Conservation (phyloP, 1,140 invertebrate species). For the Conopomorpha cramerella region DNA sequence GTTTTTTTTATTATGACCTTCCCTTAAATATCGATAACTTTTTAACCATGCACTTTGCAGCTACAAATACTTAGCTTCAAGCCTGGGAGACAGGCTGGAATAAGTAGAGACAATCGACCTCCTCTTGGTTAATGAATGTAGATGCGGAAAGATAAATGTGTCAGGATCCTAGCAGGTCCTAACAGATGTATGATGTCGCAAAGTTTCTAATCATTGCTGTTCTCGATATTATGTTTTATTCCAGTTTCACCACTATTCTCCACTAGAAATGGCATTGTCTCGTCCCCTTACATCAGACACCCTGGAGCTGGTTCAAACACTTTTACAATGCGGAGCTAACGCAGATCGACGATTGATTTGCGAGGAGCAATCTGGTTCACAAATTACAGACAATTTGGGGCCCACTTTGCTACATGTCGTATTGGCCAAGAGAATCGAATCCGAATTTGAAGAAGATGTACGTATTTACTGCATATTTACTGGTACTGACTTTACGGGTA, state of each 20-base stretch:
- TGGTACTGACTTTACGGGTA: no score
- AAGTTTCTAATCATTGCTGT: no score
- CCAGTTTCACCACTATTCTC: constrained; percentile 25
- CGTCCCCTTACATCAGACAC: constrained; percentile 25
- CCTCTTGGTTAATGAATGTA: no score
- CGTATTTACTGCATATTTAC: background rate
- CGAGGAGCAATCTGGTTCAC: constrained; percentile 2
- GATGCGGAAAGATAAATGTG: no score
- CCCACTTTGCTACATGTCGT: constrained; percentile 35
- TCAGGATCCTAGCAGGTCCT: no score
- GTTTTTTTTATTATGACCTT: no score
- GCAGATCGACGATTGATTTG: constrained; percentile 21
- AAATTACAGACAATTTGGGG: constrained; percentile 8
- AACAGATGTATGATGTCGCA: background rate
- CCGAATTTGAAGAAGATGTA: constrained; percentile 25
- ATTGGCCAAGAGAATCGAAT: constrained; percentile 18
- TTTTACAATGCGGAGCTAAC: constrained; percentile 40
- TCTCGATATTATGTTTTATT: no score
- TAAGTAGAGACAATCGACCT: no score
- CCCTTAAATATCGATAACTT: background rate
- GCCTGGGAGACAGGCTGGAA: no score
- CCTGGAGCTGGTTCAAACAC: constrained; percentile 24
- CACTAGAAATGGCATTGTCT: constrained; percentile 44
- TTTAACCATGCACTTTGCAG: no score
- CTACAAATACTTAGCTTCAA: no score